phyloP scores from a whole-genome alignment of 2,797 vertebrate species.

The Coregonus suidteri region DNA sequence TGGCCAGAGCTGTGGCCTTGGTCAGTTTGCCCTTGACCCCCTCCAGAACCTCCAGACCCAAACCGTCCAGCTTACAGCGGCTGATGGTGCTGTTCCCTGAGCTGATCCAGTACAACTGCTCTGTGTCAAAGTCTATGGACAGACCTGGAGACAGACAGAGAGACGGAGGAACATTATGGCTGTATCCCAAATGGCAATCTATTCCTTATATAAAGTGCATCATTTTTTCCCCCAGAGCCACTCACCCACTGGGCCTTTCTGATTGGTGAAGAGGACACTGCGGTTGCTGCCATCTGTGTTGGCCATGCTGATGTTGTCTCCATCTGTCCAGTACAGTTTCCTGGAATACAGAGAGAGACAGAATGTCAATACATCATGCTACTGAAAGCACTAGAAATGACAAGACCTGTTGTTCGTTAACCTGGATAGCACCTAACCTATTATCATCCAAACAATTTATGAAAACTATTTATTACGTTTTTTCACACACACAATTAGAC shows the following conservation, averaged over 20 bases:
- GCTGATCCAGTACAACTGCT: constrained; percentile 95
- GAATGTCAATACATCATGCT: no score
- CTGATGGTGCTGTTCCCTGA: constrained; percentile 90
- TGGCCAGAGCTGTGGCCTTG: constrained; percentile 91
- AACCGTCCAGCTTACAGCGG: constrained; percentile 87
- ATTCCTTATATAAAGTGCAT: not conserved
- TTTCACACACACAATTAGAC: no score
- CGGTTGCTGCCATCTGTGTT: constrained; percentile 93
- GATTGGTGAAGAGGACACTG: constrained; percentile 84
- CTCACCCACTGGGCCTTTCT: constrained; percentile 93
- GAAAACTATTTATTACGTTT: no score
- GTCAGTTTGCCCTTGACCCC: constrained; percentile 82
- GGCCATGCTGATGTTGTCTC: constrained; percentile 93
- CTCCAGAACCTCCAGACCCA: constrained; percentile 81
- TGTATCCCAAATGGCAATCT: not conserved
- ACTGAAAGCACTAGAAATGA: no score
- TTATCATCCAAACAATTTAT: no score
- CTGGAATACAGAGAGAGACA: constrained; percentile 59
- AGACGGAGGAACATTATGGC: not conserved
- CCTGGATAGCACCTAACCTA: no score
- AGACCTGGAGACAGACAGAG: constrained; percentile 75
- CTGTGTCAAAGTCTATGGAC: constrained; percentile 84
- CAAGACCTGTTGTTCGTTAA: no score
- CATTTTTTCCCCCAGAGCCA: not conserved
- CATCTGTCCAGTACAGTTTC: constrained; percentile 96